phyloP scores from a whole-genome alignment of 2,888 invertebrate genomes.

The Cybosia mesomella region DNA sequence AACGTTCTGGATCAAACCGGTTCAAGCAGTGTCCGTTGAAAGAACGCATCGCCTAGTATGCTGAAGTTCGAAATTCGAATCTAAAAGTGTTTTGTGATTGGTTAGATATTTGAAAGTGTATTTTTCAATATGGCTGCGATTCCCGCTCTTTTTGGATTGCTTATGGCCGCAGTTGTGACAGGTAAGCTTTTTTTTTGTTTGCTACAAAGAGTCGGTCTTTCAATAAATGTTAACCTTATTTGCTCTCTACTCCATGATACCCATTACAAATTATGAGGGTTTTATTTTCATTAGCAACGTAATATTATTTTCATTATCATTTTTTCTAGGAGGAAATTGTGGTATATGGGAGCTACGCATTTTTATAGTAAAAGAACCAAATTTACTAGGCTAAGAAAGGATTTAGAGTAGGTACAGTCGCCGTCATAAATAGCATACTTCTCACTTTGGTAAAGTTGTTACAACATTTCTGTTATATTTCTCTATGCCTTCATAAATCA shows the following conservation, averaged over 20 bases:
- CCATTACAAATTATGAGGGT: neutral
- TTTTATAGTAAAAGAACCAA: no score
- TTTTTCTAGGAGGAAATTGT: no score
- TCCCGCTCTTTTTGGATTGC: constrained; percentile 80
- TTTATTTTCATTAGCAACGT: neutral
- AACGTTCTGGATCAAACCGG: constrained; percentile 66
- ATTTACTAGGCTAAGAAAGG: no score
- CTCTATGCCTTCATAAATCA: no score
- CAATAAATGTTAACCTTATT: neutral
- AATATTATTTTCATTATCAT: no score
- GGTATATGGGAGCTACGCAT: no score
- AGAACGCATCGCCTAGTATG: constrained; percentile 76
- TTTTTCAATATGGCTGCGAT: constrained; percentile 75
- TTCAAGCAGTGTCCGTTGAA: constrained; percentile 63
- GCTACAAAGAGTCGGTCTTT: neutral
- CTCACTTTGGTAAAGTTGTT: no score
- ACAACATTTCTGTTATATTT: no score
- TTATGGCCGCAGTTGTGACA: constrained; percentile 73
- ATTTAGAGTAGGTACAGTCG: no score
- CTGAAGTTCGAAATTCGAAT: constrained; percentile 62
- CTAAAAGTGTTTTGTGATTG: constrained; percentile 61
- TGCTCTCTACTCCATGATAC: neutral
- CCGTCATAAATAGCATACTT: no score
- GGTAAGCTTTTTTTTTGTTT: constrained; percentile 61
- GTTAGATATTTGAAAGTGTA: constrained; percentile 64